phyloP scores from a whole-genome alignment of 2,888 invertebrate species.

The Troides helena region DNA sequence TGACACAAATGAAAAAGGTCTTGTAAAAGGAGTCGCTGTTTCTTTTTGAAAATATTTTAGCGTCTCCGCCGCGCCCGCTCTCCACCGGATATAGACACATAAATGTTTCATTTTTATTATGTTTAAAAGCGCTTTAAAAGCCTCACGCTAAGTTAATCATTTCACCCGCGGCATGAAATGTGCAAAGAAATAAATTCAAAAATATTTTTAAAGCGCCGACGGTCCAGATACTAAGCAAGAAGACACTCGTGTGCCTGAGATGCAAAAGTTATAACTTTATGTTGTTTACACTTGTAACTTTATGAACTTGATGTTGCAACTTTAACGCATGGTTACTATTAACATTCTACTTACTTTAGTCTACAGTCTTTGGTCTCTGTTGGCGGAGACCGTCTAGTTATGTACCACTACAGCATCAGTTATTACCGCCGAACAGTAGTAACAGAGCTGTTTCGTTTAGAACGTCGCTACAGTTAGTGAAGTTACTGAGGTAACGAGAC shows the following conservation, averaged over 20 bases:
- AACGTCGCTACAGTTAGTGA: too few species aligned
- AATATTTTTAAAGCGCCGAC: constrained; percentile 17
- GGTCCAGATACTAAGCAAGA: constrained; percentile 4
- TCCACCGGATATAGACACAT: constrained; percentile 5
- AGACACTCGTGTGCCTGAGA: constrained; percentile 15
- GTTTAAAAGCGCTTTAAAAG: constrained; percentile 18
- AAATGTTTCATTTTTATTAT: constrained; percentile 18
- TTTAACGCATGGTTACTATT: not conserved
- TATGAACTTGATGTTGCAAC: not conserved
- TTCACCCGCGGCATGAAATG: constrained; percentile 13
- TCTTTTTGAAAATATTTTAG: constrained; percentile 1
- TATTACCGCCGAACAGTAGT: too few species aligned
- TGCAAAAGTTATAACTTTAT: not conserved
- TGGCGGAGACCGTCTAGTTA: too few species aligned
- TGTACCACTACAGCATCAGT: too few species aligned
- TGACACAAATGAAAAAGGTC: not conserved
- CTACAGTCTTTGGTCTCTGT: too few species aligned
- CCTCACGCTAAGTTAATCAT: constrained; percentile 24
- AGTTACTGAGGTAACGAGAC: too few species aligned
- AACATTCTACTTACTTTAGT: not conserved
- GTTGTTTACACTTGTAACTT: too few species aligned
- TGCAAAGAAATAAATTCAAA: constrained; percentile 19
- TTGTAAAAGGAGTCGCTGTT: not conserved
- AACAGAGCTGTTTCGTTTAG: too few species aligned
- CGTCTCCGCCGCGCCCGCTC: not conserved